Percentiles rank a stretch among this genome's conserved stretches.
phyloP scores from a whole-genome alignment of 1,140 invertebrate genomes.

The Drosophila ficusphila region DNA sequence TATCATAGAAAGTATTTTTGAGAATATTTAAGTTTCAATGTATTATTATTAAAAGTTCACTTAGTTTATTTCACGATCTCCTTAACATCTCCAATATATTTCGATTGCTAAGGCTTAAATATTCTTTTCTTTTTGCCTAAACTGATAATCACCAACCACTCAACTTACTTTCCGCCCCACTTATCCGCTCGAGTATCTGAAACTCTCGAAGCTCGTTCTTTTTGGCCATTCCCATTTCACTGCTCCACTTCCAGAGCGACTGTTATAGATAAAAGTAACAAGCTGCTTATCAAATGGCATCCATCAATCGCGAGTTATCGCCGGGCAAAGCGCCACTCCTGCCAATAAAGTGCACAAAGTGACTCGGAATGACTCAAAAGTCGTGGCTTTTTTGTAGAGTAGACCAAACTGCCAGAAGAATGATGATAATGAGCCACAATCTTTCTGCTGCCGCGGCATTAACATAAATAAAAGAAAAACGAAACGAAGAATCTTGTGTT shows the following conservation, averaged over 20 bases:
- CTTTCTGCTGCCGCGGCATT: conserved; percentile 39
- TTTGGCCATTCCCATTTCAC: not conserved
- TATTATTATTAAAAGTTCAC: no score
- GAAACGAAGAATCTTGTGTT: conserved; percentile 53
- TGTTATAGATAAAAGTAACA: conserved; percentile 3
- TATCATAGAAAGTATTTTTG: no score
- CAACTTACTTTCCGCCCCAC: not conserved
- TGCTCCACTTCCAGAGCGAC: not conserved
- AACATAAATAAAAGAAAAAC: conserved; percentile 72
- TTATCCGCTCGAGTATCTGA: conserved; percentile 3
- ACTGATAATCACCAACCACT: not conserved
- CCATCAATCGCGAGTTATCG: conserved; percentile 14
- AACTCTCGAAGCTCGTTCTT: not conserved
- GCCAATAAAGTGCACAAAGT: conserved; percentile 43
- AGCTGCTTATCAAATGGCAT: conserved; percentile 1
- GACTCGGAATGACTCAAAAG: conserved; percentile 52
- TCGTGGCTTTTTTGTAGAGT: conserved; percentile 16
- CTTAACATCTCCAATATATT: no score
- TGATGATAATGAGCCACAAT: conserved; percentile 69
- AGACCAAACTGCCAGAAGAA: conserved; percentile 50
- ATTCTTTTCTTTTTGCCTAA: no score
- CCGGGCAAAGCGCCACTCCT: conserved; percentile 52
- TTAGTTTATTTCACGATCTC: no score
- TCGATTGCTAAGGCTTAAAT: no score
- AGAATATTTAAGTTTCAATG: no score